Evolutionary conservation across 2,888 invertebrate species (phyloP), one percentile per base, ranked within the genome.

Genomic region (Ceraclea dissimilis): DNA sequence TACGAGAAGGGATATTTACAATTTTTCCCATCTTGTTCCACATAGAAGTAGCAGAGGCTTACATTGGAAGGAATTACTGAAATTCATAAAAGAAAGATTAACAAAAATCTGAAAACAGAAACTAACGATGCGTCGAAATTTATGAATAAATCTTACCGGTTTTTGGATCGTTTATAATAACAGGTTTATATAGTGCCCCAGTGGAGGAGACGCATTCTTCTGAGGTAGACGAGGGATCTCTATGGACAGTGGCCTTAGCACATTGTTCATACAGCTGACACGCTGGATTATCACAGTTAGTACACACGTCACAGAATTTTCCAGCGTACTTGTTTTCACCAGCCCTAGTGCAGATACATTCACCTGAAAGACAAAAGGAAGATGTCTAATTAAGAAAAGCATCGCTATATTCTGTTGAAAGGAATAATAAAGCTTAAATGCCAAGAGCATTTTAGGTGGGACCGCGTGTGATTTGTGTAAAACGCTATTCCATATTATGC

Each of bases 261-360:
- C 76, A 76, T 1, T 73, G 71, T 63, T 78, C 75, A n/a, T 78
- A 79, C 57, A 69, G 70, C 2, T 69, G 70, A 63, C 81, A 81
- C 53, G 79, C 67, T 1, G 76, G 74, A 63, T 78, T 77, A 56
- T 68, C 71, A 58, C 79, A 79, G 0, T 70, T 71, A 1, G 75
- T 70, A 60, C 78, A 79, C 5, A 72, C 72, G 66, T 81, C 80
- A 56, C 81, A 81, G 66, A 71, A 80, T 49, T 64, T 67, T 19
- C 81, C 81, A 0, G 71, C 66, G 62, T 75, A 80, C 26, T 66
- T 67, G 13, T 39, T 1, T 66, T 64, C 2, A 67, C 70, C 20
- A 65, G 65, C 0, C 66, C 65, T 60, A 2, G 65, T 65, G 62
- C 78, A 78, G 54, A 73, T 63, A 54, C 78, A 78, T 19, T 67